phyloP scores from a whole-genome alignment of 2,113 vertebrate genomes.

The Urocolius indicus region DNA sequence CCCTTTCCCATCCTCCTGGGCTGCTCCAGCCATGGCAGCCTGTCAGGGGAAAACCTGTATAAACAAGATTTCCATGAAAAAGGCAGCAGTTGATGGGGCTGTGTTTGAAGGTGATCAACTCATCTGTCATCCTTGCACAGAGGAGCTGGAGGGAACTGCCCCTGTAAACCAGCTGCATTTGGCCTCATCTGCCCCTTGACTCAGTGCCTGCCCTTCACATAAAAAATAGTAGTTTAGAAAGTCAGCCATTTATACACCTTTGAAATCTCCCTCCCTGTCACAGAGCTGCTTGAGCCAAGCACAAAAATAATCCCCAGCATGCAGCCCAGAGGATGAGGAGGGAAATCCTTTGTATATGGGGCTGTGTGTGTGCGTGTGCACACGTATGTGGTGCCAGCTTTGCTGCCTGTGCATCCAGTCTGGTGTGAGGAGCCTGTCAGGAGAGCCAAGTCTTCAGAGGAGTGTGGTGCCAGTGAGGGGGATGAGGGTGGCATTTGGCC shows the following conservation, averaged over 20 bases:
- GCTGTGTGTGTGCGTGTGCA: background rate
- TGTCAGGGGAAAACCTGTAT: background rate
- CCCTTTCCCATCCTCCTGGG: background rate
- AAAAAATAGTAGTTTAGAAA: too few relatives aligned
- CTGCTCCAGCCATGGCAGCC: background rate
- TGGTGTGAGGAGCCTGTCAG: background rate
- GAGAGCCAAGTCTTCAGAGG: background rate
- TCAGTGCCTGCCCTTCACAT: background rate
- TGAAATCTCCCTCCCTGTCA: background rate
- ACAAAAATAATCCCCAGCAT: background rate
- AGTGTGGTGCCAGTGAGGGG: rapidly evolving
- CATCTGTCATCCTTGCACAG: rapidly evolving
- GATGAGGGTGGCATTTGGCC: background rate
- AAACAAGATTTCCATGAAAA: background rate
- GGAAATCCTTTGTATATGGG: background rate
- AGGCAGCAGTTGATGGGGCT: background rate
- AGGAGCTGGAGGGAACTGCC: background rate
- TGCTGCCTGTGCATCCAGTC: background rate
- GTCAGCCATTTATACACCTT: background rate
- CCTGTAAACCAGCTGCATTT: background rate
- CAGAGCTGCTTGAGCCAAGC: background rate
- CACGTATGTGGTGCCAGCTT: rapidly evolving
- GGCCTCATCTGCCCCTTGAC: background rate
- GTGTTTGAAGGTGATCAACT: background rate
- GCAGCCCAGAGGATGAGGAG: background rate